phyloP scores from a whole-genome alignment of 2,113 vertebrate species.

The Pelobates fuscus region DNA sequence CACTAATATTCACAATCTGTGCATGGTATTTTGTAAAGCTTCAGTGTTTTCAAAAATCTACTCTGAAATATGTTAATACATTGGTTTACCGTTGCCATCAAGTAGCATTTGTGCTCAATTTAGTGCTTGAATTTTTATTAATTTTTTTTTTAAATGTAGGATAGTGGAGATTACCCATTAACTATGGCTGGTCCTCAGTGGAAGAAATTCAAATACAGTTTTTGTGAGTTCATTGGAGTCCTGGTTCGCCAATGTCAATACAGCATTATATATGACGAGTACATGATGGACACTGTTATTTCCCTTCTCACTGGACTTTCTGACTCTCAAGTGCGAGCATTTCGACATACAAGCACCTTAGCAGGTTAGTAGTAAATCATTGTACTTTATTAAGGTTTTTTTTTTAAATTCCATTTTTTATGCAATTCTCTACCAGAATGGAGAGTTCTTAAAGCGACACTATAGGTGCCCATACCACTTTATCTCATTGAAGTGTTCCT shows the following conservation, averaged over 20 bases:
- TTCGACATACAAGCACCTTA: slow-evolving; percentile 97
- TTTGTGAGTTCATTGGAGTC: slow-evolving; percentile 97
- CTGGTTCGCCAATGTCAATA: slow-evolving; percentile 97
- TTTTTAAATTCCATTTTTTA: neutral
- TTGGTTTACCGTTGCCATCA: no score
- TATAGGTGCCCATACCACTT: no score
- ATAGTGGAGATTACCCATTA: slow-evolving; percentile 96
- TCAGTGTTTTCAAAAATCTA: no score
- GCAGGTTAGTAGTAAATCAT: slow-evolving; percentile 79
- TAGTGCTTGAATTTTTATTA: neutral
- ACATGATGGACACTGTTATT: slow-evolving; percentile 99
- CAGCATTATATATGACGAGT: slow-evolving; percentile 99
- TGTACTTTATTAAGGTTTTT: neutral
- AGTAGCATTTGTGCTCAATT: no score
- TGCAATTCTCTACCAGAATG: no score
- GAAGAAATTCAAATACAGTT: slow-evolving; percentile 98
- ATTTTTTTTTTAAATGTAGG: slow-evolving; percentile 68
- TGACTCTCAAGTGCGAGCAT: slow-evolving; percentile 97
- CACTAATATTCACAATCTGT: no score
- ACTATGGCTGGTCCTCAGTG: slow-evolving; percentile 98
- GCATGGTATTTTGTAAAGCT: no score
- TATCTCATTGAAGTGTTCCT: no score
- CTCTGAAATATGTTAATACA: no score
- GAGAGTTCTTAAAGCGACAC: no score
- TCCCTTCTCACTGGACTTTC: slow-evolving; percentile 96